These are phyloP conservation scores for Dendrophyllia cribrosa DNA, from an alignment of 64 coral and sea anemone species.

Conservation along the genomic window DNA sequence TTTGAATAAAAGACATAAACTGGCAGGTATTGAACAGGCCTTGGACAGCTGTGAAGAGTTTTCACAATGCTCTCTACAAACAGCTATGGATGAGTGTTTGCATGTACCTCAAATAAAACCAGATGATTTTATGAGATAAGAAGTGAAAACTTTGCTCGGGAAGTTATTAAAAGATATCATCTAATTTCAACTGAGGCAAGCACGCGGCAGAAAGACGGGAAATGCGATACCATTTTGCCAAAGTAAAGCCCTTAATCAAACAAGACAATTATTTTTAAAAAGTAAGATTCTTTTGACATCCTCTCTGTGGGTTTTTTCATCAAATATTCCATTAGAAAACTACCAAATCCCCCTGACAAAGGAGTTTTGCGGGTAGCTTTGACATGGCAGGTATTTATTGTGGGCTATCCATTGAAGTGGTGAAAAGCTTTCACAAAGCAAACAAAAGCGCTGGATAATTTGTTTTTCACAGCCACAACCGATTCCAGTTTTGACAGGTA, in stretches of 20 bases:
- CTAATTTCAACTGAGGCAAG: not conserved
- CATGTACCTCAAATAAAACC: conserved; percentile 59
- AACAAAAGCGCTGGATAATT: conserved; percentile 89
- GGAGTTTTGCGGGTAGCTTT: conserved; percentile 75
- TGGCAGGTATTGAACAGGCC: conserved; percentile 15
- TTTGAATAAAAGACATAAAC: conserved; percentile 61
- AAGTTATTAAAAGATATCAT: conserved; percentile 74
- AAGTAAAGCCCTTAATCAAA: conserved; percentile 21
- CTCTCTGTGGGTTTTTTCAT: conserved; percentile 1
- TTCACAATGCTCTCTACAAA: conserved; percentile 64
- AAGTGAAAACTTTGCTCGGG: conserved; percentile 60
- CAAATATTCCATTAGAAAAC: conserved; percentile 75
- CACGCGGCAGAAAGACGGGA: not conserved
- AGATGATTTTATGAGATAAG: conserved; percentile 74
- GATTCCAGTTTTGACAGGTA: conserved; percentile 85
- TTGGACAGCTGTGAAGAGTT: conserved; percentile 55
- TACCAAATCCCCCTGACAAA: conserved; percentile 67
- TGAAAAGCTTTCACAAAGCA: conserved; percentile 84
- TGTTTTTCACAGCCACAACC: conserved; percentile 92
- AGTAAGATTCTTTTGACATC: conserved; percentile 9
- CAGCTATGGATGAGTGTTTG: conserved; percentile 60
- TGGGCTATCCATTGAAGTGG: conserved; percentile 72
- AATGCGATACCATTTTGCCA: not conserved
- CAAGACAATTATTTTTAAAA: conserved; percentile 17
- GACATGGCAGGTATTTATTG: conserved; percentile 66